Evolutionary conservation across 2,888 invertebrate genomes (phyloP).

Genomic region (Cistogaster globosa): DNA sequence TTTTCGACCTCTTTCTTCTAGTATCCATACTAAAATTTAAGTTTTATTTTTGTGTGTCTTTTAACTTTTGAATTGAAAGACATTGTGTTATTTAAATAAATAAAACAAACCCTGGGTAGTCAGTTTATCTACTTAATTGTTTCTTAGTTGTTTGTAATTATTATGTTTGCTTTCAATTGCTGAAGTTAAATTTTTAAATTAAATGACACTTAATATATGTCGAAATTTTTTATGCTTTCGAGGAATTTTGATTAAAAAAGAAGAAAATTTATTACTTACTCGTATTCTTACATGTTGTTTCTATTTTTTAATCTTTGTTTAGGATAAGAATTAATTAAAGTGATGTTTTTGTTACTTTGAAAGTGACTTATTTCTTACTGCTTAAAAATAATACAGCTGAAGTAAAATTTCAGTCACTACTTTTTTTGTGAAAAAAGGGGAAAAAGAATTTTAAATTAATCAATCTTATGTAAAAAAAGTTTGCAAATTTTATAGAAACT

Average conservation of each 20-base stretch:
- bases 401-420: too few species aligned
- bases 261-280: neutral
- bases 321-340: constrained; percentile 19
- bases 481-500: too few species aligned
- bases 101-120: constrained; percentile 28
- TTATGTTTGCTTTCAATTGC: neutral
- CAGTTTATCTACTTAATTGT: constrained; percentile 8
- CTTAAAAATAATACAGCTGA: too few species aligned
- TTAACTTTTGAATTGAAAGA: constrained; percentile 25
- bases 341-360: neutral
- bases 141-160: neutral
- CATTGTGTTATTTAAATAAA: constrained; percentile 32
- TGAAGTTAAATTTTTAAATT: constrained; percentile 58
- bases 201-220: constrained; percentile 54
- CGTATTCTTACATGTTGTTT: constrained; percentile 18
- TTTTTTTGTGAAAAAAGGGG: too few species aligned
- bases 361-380: constrained; percentile 9
- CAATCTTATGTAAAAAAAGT: too few species aligned
- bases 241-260: neutral
- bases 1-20: constrained; percentile 22
- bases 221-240: constrained; percentile 25
- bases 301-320: neutral
- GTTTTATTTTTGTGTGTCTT: neutral
- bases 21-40: constrained; percentile 28
- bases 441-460: too few species aligned